Evolutionary conservation across 2,888 invertebrate genomes (phyloP), one percentile per base, ranked within the genome.

Genomic region (Heliconius cydno): DNA sequence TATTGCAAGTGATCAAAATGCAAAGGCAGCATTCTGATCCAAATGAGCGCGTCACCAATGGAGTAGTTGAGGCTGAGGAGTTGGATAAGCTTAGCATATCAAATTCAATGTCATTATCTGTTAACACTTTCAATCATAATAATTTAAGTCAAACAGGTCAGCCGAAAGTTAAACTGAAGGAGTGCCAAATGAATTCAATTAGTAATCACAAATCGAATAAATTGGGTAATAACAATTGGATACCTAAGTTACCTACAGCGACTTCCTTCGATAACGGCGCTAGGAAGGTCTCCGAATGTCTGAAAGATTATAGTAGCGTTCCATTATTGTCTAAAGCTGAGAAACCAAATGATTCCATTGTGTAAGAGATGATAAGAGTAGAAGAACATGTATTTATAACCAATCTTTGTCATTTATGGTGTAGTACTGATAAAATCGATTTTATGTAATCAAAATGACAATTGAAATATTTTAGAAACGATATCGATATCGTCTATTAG

Each of bases 191-290:
- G 82, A 93, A 91, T 74, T 88, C 92, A 6, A 86, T 92, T 60
- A 89, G 90, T 34, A 93, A 92, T 83, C 90, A 92, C 84, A 93
- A 92, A 83, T 86, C 90, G 57, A 92, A 90, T 88, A 93, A 93
- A 86, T 87, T 92, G 86, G 95, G 94, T 82, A 95, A 95, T 87
- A 95, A 95, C 82, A 95, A 95, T 88, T 95, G 95, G 94, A 91
- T 95, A 83, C 89, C 94, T 2, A 94, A 94, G 81, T 83, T 95
- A 79, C 91, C 94, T 1, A 90, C 94, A 19, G 92, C 95, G 2
- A 94, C 92, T 83, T 95, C 95, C 63, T 95, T 95, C 77, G 95
- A 95, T 78, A 92, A 92, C 80, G 91, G 92, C 28, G 86, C 91
- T 67, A 92, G 89, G 82, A 94, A 92, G 84, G 88, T 86, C 15